phyloP scores from a whole-genome alignment of 2,113 vertebrate genomes.

The Burhinus oedicnemus region DNA sequence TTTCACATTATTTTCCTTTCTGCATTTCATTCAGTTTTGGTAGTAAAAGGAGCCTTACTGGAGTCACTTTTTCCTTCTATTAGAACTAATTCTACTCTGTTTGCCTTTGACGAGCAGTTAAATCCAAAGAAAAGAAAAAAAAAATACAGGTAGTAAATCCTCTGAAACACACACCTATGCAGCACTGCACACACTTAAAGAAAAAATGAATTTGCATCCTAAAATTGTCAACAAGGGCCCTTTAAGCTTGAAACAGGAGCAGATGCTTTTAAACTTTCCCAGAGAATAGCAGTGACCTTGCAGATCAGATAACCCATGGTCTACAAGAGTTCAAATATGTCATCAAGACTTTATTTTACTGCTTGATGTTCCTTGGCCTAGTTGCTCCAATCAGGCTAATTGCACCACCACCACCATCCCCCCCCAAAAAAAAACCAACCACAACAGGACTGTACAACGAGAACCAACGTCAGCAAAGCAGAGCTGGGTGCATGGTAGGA shows the following conservation, averaged over 20 bases:
- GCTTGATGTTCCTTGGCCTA: constrained; percentile 45
- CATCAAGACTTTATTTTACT: constrained; percentile 68
- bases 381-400: constrained; percentile 8
- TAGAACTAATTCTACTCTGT: not conserved
- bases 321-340: constrained; percentile 67
- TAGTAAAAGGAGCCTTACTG: not conserved
- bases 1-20: constrained; percentile 30
- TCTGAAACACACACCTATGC: not conserved
- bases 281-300: constrained; percentile 67
- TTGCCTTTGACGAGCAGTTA: not conserved
- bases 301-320: constrained; percentile 64
- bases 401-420: not conserved
- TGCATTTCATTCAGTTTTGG: not conserved
- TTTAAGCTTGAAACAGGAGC: constrained; percentile 52
- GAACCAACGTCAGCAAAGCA: not conserved
- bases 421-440: no score
- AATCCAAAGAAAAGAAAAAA: not conserved
- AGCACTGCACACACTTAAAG: not conserved
- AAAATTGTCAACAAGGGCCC: not conserved
- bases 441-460: not conserved
- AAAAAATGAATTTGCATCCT: not conserved
- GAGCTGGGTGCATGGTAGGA: not conserved
- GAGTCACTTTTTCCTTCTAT: constrained; percentile 5
- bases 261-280: constrained; percentile 65
- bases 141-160: not conserved